A percentile compares a stretch with the other conserved stretches of the same genome.
phyloP scores from a whole-genome alignment of 2,888 invertebrate species.

The Amphipoea lucens region DNA sequence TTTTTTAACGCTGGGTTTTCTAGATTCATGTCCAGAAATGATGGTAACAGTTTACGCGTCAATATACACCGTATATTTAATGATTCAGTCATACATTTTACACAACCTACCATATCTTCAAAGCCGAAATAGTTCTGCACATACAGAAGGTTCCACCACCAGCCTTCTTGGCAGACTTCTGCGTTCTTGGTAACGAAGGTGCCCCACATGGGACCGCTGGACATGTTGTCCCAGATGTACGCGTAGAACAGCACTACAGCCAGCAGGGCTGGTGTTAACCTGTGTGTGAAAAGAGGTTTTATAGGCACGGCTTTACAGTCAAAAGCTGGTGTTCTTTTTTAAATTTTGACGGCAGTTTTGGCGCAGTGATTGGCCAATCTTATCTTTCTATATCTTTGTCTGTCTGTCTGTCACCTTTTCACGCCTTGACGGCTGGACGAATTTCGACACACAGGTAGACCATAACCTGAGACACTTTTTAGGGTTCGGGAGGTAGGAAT shows the following conservation, averaged over 20 bases:
- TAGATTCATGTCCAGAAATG: background rate
- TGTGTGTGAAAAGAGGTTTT: conserved; percentile 71
- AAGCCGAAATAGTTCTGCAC: conserved; percentile 93
- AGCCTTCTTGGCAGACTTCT: conserved; percentile 91
- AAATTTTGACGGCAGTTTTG: background rate
- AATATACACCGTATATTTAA: background rate
- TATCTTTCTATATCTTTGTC: too few relatives aligned
- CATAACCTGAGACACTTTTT: too few relatives aligned
- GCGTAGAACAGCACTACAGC: conserved; percentile 92
- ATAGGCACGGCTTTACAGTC: background rate
- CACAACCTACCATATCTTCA: conserved; percentile 91
- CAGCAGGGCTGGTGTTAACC: conserved; percentile 91
- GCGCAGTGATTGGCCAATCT: background rate
- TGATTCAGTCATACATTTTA: background rate
- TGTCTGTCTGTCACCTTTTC: too few relatives aligned
- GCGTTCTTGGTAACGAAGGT: conserved; percentile 91
- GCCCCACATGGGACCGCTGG: conserved; percentile 93
- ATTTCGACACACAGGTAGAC: too few relatives aligned
- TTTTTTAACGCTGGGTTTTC: background rate
- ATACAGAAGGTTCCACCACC: conserved; percentile 93
- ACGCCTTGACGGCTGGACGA: too few relatives aligned
- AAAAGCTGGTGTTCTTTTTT: background rate
- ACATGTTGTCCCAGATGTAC: conserved; percentile 92
- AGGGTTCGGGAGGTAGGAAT: too few relatives aligned
- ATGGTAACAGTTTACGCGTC: background rate